These are phyloP conservation scores for Pachliopta kotzebuea DNA, from an alignment of 2,888 invertebrate species.

Conservation along the genomic window DNA sequence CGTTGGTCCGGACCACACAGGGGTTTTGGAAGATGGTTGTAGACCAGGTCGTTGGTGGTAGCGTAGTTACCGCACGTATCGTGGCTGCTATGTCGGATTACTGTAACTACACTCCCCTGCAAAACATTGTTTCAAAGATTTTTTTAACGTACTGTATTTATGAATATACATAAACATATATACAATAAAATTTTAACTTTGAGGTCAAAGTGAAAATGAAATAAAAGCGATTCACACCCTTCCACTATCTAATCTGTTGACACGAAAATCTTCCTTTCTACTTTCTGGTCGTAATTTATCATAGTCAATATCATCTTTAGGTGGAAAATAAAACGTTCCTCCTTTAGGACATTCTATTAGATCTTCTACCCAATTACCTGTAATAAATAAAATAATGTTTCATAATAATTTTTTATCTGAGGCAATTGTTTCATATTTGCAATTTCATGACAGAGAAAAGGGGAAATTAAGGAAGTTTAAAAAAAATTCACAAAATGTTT, in stretches of 20 bases:
- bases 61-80: slow-evolving; percentile 70
- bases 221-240: slow-evolving; percentile 47
- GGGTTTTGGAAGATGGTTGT: slow-evolving; percentile 76
- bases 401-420: too few species aligned
- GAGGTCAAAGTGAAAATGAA: background rate
- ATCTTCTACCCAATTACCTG: slow-evolving; percentile 74
- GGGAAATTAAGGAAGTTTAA: too few species aligned
- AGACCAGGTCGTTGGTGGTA: slow-evolving; percentile 75
- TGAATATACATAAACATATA: background rate
- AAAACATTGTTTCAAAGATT: background rate
- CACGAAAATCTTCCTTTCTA: slow-evolving; percentile 58
- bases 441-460: too few species aligned
- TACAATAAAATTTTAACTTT: too few species aligned
- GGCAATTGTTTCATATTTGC: too few species aligned
- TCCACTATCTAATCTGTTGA: slow-evolving; percentile 57
- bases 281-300: slow-evolving; percentile 57
- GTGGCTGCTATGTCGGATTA: slow-evolving; percentile 66
- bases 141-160: slow-evolving; percentile 1
- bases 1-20: slow-evolving; percentile 64
- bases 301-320: slow-evolving; percentile 55
- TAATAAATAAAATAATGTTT: background rate
- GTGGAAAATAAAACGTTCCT: slow-evolving; percentile 62
- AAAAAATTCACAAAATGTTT: background rate
- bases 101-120: slow-evolving; percentile 63
- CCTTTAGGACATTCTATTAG: slow-evolving; percentile 60